Conservation (phyloP, 2,888 invertebrate species). For the Mamestra brassicae region DNA sequence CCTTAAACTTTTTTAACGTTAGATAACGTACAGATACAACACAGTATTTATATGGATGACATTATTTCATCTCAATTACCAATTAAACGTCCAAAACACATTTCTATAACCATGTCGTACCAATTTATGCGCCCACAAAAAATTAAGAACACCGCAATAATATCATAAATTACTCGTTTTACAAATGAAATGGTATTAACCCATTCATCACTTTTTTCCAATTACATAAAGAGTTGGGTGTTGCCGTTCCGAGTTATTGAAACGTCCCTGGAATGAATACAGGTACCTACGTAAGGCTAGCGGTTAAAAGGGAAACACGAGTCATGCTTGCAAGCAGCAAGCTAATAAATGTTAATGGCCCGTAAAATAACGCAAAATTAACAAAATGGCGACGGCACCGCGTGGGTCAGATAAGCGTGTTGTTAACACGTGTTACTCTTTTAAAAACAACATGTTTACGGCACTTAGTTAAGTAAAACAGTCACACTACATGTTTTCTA, state of each 20-base stretch:
- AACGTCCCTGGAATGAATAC: slow-evolving; percentile 48
- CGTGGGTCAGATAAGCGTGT: slow-evolving; percentile 26
- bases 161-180: slow-evolving; percentile 53
- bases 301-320: slow-evolving; percentile 36
- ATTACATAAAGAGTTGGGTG: slow-evolving; percentile 53
- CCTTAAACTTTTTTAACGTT: neutral
- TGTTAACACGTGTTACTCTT: slow-evolving; percentile 20
- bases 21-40: neutral
- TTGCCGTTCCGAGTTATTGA: slow-evolving; percentile 44
- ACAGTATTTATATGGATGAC: neutral
- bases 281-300: slow-evolving; percentile 22
- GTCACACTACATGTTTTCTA: neutral
- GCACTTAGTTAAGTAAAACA: neutral
- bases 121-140: slow-evolving; percentile 1
- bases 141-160: slow-evolving; percentile 26
- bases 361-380: slow-evolving; percentile 53
- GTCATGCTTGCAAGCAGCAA: slow-evolving; percentile 49
- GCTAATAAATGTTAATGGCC: slow-evolving; percentile 47
- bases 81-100: neutral
- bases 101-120: slow-evolving; percentile 1
- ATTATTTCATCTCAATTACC: neutral
- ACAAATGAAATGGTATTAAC: slow-evolving; percentile 52
- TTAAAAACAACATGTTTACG: neutral
- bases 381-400: slow-evolving; percentile 40
- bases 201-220: slow-evolving; percentile 61